These are phyloP conservation scores for Galerucella nymphaeae DNA, from an alignment of 2,888 invertebrate genomes.

Conservation along the genomic window DNA sequence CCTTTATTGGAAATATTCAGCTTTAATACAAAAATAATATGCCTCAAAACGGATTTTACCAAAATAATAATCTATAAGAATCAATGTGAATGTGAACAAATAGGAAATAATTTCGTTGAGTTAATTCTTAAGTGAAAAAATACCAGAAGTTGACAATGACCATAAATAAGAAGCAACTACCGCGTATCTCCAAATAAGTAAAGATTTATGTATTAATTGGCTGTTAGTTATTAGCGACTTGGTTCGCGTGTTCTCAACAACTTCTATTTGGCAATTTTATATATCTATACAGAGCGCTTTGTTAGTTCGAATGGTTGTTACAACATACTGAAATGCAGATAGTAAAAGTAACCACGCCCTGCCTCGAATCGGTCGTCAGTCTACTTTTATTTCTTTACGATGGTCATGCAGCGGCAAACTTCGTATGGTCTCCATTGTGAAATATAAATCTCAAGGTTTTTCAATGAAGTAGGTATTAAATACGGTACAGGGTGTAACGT, in stretches of 20 bases:
- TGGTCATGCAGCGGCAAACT: constrained; percentile 44
- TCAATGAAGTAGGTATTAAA: constrained; percentile 30
- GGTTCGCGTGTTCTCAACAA: constrained; percentile 15
- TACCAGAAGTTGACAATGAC: constrained; percentile 2
- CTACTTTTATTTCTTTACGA: constrained; percentile 49
- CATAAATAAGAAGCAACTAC: constrained; percentile 8
- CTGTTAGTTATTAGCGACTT: constrained; percentile 5
- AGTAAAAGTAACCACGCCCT: constrained; percentile 55
- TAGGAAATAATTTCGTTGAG: not conserved
- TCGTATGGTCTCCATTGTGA: constrained; percentile 36
- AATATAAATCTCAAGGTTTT: constrained; percentile 38
- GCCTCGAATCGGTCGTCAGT: constrained; percentile 49
- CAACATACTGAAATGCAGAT: constrained; percentile 48
- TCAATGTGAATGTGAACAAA: not conserved
- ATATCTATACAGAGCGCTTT: constrained; percentile 49
- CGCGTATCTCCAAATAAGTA: constrained; percentile 5
- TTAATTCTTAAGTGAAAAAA: not conserved
- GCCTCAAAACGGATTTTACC: not conserved
- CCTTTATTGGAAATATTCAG: too few species aligned
- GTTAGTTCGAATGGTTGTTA: constrained; percentile 55
- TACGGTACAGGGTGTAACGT: constrained; percentile 31
- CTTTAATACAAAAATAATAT: not conserved
- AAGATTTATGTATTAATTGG: constrained; percentile 20
- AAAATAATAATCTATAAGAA: not conserved
- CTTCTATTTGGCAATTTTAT: constrained; percentile 37